Evolutionary conservation across 2,113 vertebrate genomes (phyloP).

Genomic region (Notechis scutatus): DNA sequence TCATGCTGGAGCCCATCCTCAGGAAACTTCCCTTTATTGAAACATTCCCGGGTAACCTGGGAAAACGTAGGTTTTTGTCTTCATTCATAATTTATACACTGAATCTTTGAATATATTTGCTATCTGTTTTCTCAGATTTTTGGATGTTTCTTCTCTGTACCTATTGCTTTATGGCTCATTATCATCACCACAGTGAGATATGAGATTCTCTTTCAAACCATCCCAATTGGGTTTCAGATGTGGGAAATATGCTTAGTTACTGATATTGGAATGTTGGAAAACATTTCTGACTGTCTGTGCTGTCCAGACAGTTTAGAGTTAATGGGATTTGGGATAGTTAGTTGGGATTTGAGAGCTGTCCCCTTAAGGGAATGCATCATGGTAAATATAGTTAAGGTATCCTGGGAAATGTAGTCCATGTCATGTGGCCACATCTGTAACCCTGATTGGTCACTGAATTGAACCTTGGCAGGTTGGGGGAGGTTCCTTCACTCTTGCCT

Average conservation of each 20-base stretch:
- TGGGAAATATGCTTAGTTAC: not conserved
- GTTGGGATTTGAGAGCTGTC: too few relatives aligned
- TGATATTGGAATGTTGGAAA: not conserved
- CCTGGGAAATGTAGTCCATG: too few relatives aligned
- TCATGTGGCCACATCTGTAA: too few relatives aligned
- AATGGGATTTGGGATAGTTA: too few relatives aligned
- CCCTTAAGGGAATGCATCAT: too few relatives aligned
- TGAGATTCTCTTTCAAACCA: not conserved
- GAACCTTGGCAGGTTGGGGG: too few relatives aligned
- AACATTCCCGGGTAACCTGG: not conserved
- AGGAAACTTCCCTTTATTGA: not conserved
- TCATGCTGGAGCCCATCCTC: not conserved
- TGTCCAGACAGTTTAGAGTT: too few relatives aligned
- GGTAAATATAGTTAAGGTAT: too few relatives aligned
- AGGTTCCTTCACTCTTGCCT: too few relatives aligned
- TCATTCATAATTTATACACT: not conserved
- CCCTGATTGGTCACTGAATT: too few relatives aligned
- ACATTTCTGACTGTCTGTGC: not conserved
- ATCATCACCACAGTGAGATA: not conserved
- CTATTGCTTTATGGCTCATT: not conserved
- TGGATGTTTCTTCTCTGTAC: not conserved
- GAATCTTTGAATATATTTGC: not conserved
- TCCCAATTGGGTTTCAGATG: not conserved
- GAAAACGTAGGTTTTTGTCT: not conserved
- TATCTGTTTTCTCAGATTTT: not conserved